A percentile compares a stretch with the other conserved stretches of the same genome.
Conservation (phyloP, 2,888 invertebrate species). For the Orchestes rusci region DNA sequence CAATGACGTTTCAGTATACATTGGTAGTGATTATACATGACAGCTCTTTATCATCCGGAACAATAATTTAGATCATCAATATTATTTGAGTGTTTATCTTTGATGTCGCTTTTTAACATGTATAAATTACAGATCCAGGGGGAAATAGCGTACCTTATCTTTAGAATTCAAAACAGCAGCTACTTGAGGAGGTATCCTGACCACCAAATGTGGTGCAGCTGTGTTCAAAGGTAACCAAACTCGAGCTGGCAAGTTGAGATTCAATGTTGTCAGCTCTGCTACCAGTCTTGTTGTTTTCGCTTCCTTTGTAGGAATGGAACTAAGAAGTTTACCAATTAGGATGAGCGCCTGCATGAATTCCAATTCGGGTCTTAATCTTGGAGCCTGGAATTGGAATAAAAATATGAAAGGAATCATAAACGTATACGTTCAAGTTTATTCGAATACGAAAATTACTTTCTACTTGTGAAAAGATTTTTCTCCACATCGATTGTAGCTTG, state of each 20-base stretch:
- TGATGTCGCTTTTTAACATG: background rate
- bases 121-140: background rate
- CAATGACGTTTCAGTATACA: too few species aligned
- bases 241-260: conserved; percentile 93
- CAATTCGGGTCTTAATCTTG: conserved; percentile 73
- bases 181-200: conserved; percentile 93
- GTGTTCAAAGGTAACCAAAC: conserved; percentile 96
- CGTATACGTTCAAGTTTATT: too few species aligned
- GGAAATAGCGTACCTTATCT: conserved; percentile 90
- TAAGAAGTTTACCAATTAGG: conserved; percentile 76
- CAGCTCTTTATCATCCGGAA: too few species aligned
- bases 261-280: conserved; percentile 87
- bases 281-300: conserved; percentile 86
- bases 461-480: too few species aligned
- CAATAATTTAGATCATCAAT: too few species aligned
- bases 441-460: too few species aligned
- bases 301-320: conserved; percentile 78
- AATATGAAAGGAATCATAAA: too few species aligned
- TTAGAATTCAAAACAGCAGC: conserved; percentile 98
- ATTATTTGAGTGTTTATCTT: too few species aligned
- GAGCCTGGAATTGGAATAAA: conserved; percentile 64
- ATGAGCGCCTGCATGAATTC: conserved; percentile 85
- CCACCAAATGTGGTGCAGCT: conserved; percentile 80
- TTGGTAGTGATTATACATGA: too few species aligned
- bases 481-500: too few species aligned